These are phyloP conservation scores for Orchesellides sinensis DNA, from an alignment of 2,888 invertebrate species.

Conservation along the genomic window DNA sequence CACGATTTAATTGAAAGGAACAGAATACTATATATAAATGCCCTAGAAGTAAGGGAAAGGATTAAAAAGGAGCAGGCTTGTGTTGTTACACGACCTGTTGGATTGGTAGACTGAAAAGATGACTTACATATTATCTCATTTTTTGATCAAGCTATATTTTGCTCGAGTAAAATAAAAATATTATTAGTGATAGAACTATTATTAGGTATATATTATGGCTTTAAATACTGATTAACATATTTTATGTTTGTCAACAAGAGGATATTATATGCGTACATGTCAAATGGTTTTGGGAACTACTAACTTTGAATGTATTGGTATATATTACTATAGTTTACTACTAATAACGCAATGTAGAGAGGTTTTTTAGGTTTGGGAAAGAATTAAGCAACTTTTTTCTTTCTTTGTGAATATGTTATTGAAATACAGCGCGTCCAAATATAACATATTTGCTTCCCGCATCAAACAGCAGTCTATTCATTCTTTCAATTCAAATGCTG, in stretches of 20 bases:
- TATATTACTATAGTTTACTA: neutral
- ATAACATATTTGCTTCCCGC: constrained; percentile 44
- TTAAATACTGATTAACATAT: neutral
- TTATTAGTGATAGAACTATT: neutral
- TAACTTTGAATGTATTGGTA: neutral
- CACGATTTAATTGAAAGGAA: constrained; percentile 3
- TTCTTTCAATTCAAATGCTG: no score
- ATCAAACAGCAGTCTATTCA: constrained; percentile 43
- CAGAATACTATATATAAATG: neutral
- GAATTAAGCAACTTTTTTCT: neutral
- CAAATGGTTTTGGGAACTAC: constrained; percentile 56
- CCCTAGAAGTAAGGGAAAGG: constrained; percentile 49
- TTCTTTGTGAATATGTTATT: neutral
- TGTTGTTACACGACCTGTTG: constrained; percentile 43
- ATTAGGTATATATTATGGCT: constrained; percentile 8
- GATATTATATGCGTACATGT: constrained; percentile 59
- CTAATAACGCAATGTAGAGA: neutral
- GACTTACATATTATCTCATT: constrained; percentile 68
- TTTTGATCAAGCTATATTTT: constrained; percentile 67
- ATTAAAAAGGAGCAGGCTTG: constrained; percentile 58
- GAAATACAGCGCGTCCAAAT: neutral
- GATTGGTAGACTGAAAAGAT: constrained; percentile 66
- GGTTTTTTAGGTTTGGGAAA: constrained; percentile 9
- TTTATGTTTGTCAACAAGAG: neutral
- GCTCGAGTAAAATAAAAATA: constrained; percentile 19